Base-by-base conservation (phyloP, 2,888 invertebrate genomes). In the Xestia sexstrigata region DNA sequence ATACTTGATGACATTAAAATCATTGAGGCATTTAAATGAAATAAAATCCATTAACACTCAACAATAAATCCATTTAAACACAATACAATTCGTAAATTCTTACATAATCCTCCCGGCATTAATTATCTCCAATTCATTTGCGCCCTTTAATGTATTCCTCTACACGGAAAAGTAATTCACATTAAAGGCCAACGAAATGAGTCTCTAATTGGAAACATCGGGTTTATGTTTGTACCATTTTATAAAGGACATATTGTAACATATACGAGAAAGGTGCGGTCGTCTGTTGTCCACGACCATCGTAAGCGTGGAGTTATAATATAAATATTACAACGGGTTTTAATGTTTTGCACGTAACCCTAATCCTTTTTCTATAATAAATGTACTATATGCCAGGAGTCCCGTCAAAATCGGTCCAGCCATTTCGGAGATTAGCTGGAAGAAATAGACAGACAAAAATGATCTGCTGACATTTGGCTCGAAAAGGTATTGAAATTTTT, bases 141-240 rank as follows among this genome's bases (percentile, higher is more conserved):
- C 70, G 67, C 68, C 60, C 70, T 82, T 81, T 74, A 86, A 81
- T 86, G 83, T 81, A 81, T 85, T 81, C 72, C 72, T 67, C 66
- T 79, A 82, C 75, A 70, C 58, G 72, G 47, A 68, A 84, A 77
- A 68, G 72, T 79, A 79, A 79, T 81, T 77, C 73, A 74, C 72
- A 75, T 82, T 68, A 74, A 84, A 84, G 42, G 76, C 76, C 62
- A 77, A 67, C 49, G 45, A 63, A 86, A 76, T 79, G 70, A 78
- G 60, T 35, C 35, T 49, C 62, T 72, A 77, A 81, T 83, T 77
- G 70, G 78, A 83, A 76, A 77, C 47, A 74, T 74, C 39, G 39
- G 70, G 26, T 67, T 70, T 69, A 63, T n/a, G 45, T 49, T 35
- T 45, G 39, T 47, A 39, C 13, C 30, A 4, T 58, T 65, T 49